Evolutionary conservation across 2,888 invertebrate species (phyloP), one percentile per base, ranked within the genome.

Genomic region (Taphrorychus bicolor): DNA sequence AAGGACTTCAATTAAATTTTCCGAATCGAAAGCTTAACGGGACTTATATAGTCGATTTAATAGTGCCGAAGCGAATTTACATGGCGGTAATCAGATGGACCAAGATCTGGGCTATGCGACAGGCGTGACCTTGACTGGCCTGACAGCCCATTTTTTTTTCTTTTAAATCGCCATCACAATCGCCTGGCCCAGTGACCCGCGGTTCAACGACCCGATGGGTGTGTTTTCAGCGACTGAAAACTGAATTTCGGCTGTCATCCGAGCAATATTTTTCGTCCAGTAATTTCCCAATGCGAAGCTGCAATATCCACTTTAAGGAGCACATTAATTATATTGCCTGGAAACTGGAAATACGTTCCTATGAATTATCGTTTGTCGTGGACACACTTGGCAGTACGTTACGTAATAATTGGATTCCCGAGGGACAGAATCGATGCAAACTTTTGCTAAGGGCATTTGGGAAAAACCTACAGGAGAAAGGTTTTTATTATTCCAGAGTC

Each of bases 121-220:
- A 52, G 60, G 61, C 16, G 24, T 66, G 58, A 58, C 66, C 66
- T 66, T 66, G 66, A 52, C 57, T 58, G 66, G 58, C 66, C 66
- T 66, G 61, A 41, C 66, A 66, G 66, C 58, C 66, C 61, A 61
- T 61, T 66, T 66, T 66, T 54, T 54, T 66, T n/a, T n/a, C n/a
- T n/a, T n/a, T 60, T 51, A 52, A 57, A 58, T 32, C 56, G 54
- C 59, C 61, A n/a, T n/a, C n/a, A 66, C 66, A 66, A 52, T 59
- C 57, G 42, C 14, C 24, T 66, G 61, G 51, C 66, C 66, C 19
- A 66, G 61, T 66, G 66, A 57, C 61, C 66, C 42, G 52, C 22
- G 24, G 53, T 40, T 66, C 66, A 56, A 60, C 24, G 48, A 60
- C 59, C 66, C 41, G 11, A 59, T n/a, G n/a, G n/a, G n/a, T n/a